Evolutionary conservation across 2,888 invertebrate genomes (phyloP), one percentile per base, ranked within the genome.

Genomic region (Psococerastis gibbosa): DNA sequence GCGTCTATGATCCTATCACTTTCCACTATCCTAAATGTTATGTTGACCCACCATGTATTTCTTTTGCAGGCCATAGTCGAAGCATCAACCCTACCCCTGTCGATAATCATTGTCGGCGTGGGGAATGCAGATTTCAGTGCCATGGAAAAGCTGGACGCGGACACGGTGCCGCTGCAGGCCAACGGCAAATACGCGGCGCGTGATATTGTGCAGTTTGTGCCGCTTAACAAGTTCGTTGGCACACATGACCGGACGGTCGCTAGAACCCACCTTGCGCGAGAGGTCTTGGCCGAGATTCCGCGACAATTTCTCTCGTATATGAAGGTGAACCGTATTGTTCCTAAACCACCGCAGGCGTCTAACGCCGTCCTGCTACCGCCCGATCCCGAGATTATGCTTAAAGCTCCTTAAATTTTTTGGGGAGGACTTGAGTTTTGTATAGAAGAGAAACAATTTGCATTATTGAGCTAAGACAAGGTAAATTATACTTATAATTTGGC

Each of bases 101-200:
- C 71, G 1, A 69, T 73, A 43, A 73, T 73, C 46, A 73, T 73
- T 46, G 63, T 73, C 32, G 73, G 73, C n/a, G 68, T 73, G 35
- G 73, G 73, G 18, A 60, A 65, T 51, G 71, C 70, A 32, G 69
- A 71, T 50, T 73, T 73, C 57, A 59, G 60, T 43, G 69, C 69
- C 11, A 73, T 73, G 73, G 69, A 71, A 49, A 66, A 67, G 47
- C 53, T 73, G 41, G 73, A 73, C 55, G 67, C 67, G 16, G 73
- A 73, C 55, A 63, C 57, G 3, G 52, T 56, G 3, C 53, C 57
- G n/a, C 46, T 60, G 15, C 49, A 52, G 3, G 58, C 59, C 4
- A 57, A 61, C 32, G 68, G 68, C 1, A 52, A 59, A 33, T 53
- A 56, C 45, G 70, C 71, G 20, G 64, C 62, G 33, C 54, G 71